Evolutionary conservation across 2,113 vertebrate genomes (phyloP).

Genomic region (Eidolon helvum): DNA sequence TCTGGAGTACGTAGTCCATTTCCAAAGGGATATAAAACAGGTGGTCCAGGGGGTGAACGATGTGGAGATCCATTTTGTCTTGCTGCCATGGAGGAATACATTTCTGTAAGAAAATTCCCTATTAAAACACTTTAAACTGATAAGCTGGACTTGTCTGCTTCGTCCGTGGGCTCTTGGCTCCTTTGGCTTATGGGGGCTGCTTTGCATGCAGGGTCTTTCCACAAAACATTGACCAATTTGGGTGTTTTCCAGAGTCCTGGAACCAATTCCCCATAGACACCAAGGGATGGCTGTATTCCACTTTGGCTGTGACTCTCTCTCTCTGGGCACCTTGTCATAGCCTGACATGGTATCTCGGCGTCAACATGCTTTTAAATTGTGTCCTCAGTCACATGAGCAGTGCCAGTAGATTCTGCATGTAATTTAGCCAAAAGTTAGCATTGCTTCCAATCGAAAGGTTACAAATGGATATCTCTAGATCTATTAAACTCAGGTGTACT

Average conservation of each 20-base stretch:
- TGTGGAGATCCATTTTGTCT: neutral
- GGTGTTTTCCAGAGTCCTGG: neutral
- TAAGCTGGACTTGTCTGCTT: too few species aligned
- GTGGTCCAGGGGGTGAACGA: neutral
- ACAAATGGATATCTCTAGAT: neutral
- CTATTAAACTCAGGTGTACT: neutral
- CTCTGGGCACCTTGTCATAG: neutral
- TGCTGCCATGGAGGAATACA: neutral
- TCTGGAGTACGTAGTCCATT: neutral
- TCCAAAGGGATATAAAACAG: neutral
- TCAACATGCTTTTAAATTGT: neutral
- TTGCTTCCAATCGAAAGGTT: neutral
- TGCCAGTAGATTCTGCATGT: neutral
- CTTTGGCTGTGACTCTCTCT: conserved; percentile 34
- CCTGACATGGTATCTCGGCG: neutral
- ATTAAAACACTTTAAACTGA: neutral
- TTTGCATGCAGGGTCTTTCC: too few species aligned
- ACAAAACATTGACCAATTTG: neutral
- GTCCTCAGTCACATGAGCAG: neutral
- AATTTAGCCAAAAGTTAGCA: conserved; percentile 13
- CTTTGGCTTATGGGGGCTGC: too few species aligned
- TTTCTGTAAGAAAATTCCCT: neutral
- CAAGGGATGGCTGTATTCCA: neutral
- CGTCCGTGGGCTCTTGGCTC: neutral
- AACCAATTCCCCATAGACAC: neutral